These are phyloP conservation scores for Phalanger gymnotis DNA, from an alignment of 2,797 vertebrate species.

Conservation along the genomic window DNA sequence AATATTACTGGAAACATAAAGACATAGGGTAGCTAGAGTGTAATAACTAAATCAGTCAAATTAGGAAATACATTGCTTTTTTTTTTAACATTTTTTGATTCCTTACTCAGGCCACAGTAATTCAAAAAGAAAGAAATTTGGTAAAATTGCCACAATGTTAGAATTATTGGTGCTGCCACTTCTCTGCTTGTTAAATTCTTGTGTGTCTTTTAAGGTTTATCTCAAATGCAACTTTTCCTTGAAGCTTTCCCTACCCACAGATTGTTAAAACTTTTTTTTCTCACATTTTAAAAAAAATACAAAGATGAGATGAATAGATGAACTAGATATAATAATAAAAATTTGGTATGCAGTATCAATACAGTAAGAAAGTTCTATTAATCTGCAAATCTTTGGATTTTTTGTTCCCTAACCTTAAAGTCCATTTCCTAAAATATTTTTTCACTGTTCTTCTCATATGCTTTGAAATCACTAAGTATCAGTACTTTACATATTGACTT, in stretches of 20 bases:
- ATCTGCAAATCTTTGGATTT: background rate
- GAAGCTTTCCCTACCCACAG: background rate
- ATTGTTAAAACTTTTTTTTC: background rate
- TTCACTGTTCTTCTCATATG: background rate
- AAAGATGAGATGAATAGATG: background rate
- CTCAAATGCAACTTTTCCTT: background rate
- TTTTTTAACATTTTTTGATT: background rate
- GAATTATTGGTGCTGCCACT: background rate
- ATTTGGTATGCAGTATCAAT: background rate
- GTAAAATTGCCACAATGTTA: background rate
- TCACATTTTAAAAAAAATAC: background rate
- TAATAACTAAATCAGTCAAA: background rate
- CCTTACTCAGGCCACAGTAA: background rate
- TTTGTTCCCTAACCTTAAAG: background rate
- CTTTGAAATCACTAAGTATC: background rate
- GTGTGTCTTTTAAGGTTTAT: background rate
- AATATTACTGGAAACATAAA: background rate
- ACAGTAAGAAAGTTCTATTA: background rate
- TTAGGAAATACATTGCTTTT: background rate
- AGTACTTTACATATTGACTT: background rate
- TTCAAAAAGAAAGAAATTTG: background rate
- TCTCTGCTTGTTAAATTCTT: background rate
- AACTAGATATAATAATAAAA: background rate
- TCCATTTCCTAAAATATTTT: background rate
- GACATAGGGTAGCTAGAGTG: background rate